Evolutionary conservation across 2,888 invertebrate species (phyloP).

Genomic region (Tetragonisca angustula): DNA sequence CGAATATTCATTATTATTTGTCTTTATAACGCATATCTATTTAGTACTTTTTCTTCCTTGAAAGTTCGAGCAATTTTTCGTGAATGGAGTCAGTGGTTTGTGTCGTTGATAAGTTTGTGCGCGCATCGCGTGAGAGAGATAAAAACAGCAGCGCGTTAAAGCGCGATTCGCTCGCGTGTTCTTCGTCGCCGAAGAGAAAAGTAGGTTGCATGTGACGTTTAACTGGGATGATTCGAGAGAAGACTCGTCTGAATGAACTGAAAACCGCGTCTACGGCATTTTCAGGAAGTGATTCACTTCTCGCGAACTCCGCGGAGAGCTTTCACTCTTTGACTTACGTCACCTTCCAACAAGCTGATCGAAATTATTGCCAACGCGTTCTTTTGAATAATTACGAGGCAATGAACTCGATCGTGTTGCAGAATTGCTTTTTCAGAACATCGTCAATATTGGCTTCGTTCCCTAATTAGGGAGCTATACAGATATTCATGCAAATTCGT

Average conservation of each 20-base stretch:
- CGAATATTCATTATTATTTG: no score
- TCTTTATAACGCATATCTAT: no score
- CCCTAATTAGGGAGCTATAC: neutral
- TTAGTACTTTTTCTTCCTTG: neutral
- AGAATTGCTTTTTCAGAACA: neutral
- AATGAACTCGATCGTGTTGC: neutral
- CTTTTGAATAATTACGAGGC: neutral
- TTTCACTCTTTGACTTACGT: slow-evolving; percentile 65
- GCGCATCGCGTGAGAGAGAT: neutral
- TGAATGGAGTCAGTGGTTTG: neutral
- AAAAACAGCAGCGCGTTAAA: neutral
- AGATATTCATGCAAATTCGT: no score
- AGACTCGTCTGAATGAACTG: slow-evolving; percentile 19
- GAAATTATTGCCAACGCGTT: slow-evolving; percentile 41
- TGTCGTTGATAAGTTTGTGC: neutral
- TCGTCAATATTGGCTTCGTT: neutral
- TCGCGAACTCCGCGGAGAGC: slow-evolving; percentile 44
- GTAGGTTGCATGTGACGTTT: slow-evolving; percentile 20
- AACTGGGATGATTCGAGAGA: neutral
- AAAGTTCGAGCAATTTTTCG: slow-evolving; percentile 4
- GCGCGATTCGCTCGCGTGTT: neutral
- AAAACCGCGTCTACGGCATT: slow-evolving; percentile 52
- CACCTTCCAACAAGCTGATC: slow-evolving; percentile 48
- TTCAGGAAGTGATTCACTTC: slow-evolving; percentile 68
- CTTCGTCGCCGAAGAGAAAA: slow-evolving; percentile 14